Conservation (phyloP, 2,797 vertebrate species). For the Anguilla marmorata region DNA sequence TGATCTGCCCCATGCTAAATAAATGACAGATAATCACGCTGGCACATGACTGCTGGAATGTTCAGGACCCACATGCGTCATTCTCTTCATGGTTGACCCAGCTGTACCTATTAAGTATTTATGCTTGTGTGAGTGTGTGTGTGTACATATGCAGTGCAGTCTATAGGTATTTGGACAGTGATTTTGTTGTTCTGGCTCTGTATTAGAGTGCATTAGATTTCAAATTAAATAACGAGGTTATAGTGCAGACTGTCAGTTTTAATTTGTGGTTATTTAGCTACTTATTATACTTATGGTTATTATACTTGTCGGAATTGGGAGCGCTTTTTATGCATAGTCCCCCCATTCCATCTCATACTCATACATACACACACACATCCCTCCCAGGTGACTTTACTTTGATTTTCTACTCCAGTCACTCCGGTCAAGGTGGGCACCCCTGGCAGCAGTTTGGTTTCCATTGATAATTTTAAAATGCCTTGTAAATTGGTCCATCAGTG, state of each 20-base stretch:
- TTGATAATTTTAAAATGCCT: not conserved
- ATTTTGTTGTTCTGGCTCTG: no score
- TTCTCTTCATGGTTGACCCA: not conserved
- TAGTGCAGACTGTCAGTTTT: no score
- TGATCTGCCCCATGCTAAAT: not conserved
- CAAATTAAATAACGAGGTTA: no score
- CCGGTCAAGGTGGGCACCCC: not conserved
- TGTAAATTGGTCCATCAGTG: not conserved
- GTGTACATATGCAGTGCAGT: conserved; percentile 18
- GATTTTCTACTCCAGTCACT: no score
- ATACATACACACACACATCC: not conserved
- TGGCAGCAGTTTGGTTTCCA: not conserved
- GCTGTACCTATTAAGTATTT: not conserved
- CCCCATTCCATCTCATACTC: no score
- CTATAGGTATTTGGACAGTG: not conserved
- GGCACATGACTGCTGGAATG: not conserved
- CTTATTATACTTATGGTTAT: no score
- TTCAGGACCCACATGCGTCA: not conserved
- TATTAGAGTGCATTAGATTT: no score
- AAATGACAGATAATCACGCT: not conserved
- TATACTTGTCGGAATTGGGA: no score
- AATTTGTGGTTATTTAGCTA: no score
- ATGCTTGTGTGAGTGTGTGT: not conserved
- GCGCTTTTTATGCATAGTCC: no score
- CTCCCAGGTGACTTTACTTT: no score